phyloP scores from a whole-genome alignment of 1,140 invertebrate species.

The Hetaerina americana region DNA sequence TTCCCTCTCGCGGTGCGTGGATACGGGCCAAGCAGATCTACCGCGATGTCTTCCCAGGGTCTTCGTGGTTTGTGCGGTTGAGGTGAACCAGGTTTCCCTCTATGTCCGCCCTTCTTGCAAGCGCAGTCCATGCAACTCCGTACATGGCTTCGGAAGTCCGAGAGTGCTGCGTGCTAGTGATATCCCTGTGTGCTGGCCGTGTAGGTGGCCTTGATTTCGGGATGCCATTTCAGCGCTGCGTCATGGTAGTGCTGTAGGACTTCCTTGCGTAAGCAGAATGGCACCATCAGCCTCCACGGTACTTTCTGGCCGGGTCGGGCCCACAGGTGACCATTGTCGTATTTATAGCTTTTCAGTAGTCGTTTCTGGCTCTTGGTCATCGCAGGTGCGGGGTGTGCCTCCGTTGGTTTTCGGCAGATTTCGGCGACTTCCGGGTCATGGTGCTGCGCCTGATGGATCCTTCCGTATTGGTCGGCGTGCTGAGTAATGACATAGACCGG shows the following conservation, averaged over 20 bases:
- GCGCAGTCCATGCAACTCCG: conserved; percentile 7
- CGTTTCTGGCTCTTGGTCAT: not conserved
- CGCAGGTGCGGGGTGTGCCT: not conserved
- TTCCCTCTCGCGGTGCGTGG: conserved; percentile 14
- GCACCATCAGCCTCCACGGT: conserved; percentile 10
- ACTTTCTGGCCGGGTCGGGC: not conserved
- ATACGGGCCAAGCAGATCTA: conserved; percentile 19
- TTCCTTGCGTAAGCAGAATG: not conserved
- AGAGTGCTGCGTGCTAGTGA: conserved; percentile 6
- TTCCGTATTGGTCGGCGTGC: not conserved
- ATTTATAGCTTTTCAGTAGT: not conserved
- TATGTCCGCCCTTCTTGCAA: not conserved
- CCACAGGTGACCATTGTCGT: not conserved
- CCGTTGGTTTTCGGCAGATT: not conserved
- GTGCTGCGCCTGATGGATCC: not conserved
- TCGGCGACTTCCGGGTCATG: not conserved
- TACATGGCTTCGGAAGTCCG: conserved; percentile 10
- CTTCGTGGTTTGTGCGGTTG: not conserved
- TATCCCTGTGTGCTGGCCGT: conserved; percentile 10
- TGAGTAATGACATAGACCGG: not conserved
- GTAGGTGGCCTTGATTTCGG: conserved; percentile 15
- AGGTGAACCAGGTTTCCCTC: not conserved
- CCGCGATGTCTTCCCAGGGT: conserved; percentile 15
- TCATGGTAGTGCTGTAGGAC: conserved; percentile 16
- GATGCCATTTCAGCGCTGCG: conserved; percentile 14